These are phyloP conservation scores for Peromyscus californicus DNA, from an alignment of 2,113 vertebrate genomes.

Conservation along the genomic window DNA sequence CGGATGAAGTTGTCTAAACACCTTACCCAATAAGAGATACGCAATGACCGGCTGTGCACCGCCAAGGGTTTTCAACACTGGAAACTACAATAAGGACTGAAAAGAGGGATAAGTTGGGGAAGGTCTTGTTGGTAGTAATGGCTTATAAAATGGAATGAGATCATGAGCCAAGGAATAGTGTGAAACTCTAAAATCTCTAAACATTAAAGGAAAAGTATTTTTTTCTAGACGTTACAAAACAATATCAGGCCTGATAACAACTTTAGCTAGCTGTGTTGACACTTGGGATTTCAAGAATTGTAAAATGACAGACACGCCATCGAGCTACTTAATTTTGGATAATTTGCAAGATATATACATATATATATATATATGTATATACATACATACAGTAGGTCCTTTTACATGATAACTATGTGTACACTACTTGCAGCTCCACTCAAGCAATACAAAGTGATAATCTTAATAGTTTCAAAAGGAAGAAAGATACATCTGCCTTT, in stretches of 20 bases:
- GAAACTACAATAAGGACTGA: background rate
- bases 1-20: background rate
- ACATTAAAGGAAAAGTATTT: background rate
- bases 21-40: background rate
- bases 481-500: background rate
- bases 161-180: background rate
- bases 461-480: background rate
- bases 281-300: background rate
- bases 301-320: background rate
- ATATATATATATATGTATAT: no score
- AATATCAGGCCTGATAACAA: background rate
- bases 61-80: fast-evolving
- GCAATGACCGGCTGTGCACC: background rate
- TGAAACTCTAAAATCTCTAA: background rate
- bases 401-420: background rate
- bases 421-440: fast-evolving
- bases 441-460: background rate
- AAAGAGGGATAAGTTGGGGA: background rate
- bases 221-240: background rate
- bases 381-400: no score
- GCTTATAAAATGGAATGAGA: background rate
- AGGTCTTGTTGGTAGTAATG: background rate
- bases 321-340: background rate
- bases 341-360: no score
- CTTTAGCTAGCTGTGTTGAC: background rate